phyloP scores from a whole-genome alignment of 2,888 invertebrate species.

The Drosophila lacicola region DNA sequence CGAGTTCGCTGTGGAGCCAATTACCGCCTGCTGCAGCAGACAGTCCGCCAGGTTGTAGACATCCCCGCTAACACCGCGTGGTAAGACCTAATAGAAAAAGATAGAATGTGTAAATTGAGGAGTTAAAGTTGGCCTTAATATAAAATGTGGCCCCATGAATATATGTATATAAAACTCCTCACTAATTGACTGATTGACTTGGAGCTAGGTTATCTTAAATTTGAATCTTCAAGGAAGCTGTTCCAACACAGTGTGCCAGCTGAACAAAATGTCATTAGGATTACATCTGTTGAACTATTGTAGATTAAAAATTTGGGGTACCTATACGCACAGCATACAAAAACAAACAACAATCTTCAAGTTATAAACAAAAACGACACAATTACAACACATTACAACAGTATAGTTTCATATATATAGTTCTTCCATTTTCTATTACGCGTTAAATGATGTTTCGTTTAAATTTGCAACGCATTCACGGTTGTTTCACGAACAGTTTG shows the following conservation, averaged over 20 bases:
- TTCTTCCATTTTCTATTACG: slow-evolving; percentile 16
- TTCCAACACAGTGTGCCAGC: slow-evolving; percentile 22
- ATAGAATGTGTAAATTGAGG: background rate
- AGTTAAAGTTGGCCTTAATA: too few species aligned
- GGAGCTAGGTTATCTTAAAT: too few species aligned
- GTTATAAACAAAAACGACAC: slow-evolving; percentile 5
- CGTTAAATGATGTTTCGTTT: slow-evolving; percentile 60
- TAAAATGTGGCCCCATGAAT: too few species aligned
- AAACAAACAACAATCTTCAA: slow-evolving; percentile 18
- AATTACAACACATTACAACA: slow-evolving; percentile 20
- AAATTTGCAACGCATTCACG: slow-evolving; percentile 52
- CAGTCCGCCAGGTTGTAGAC: slow-evolving; percentile 97
- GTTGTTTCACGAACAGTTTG: slow-evolving; percentile 6
- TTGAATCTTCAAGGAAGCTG: background rate
- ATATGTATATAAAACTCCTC: too few species aligned
- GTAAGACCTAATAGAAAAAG: slow-evolving; percentile 87
- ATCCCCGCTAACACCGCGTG: slow-evolving; percentile 96
- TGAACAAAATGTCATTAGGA: slow-evolving; percentile 30
- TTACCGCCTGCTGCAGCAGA: slow-evolving; percentile 96
- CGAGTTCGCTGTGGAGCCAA: slow-evolving; percentile 95
- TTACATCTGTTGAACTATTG: slow-evolving; percentile 14
- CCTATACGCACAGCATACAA: slow-evolving; percentile 22
- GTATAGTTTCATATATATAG: slow-evolving; percentile 1
- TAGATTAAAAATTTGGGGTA: slow-evolving; percentile 28
- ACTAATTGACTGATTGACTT: too few species aligned